phyloP scores from a whole-genome alignment of 2,113 vertebrate species.

The Tichodroma muraria region DNA sequence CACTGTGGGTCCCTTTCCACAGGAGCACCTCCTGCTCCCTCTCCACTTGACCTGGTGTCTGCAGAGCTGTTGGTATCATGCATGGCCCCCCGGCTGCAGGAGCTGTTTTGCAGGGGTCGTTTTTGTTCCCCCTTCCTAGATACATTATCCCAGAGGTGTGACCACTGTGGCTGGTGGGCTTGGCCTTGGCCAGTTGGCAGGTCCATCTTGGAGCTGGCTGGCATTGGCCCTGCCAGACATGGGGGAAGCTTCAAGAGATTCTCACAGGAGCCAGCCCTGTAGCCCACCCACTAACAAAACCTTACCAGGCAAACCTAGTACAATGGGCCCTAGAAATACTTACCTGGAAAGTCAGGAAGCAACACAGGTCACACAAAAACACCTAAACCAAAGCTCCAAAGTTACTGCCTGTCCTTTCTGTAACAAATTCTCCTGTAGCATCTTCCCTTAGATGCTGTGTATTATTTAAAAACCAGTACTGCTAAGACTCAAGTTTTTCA shows the following conservation, averaged over 20 bases:
- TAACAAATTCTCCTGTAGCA: background rate
- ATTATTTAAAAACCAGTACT: background rate
- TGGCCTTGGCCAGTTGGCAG: background rate
- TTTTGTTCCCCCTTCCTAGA: background rate
- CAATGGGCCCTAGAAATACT: background rate
- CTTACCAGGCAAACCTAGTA: background rate
- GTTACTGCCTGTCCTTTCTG: background rate
- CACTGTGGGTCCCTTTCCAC: background rate
- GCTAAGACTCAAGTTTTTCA: background rate
- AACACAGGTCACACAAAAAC: background rate
- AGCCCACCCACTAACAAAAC: background rate
- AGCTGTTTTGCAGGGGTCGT: too few relatives aligned
- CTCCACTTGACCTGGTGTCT: background rate
- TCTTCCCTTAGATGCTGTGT: background rate
- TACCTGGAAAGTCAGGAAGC: background rate
- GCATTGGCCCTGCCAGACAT: background rate
- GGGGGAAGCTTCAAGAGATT: background rate
- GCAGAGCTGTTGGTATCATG: background rate
- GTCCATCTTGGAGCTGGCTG: background rate
- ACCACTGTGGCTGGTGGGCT: background rate
- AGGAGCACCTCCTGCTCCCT: background rate
- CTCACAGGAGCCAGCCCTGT: background rate
- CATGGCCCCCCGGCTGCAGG: background rate
- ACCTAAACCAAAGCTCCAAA: background rate
- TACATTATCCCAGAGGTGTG: background rate